Base-by-base conservation (phyloP, 2,888 invertebrate genomes). In the Thera britannica region DNA sequence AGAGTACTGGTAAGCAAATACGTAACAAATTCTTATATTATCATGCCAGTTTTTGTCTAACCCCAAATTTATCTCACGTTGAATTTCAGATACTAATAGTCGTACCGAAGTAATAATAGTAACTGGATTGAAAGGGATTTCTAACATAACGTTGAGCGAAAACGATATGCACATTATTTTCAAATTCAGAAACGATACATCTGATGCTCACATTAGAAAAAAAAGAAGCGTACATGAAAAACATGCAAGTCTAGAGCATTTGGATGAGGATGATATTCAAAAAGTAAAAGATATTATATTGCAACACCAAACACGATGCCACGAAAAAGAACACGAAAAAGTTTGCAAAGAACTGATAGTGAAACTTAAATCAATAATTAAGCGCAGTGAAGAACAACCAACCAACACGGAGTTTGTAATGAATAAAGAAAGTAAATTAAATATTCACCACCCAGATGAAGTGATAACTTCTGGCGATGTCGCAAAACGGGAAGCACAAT, bases 291-390 rank as follows among this genome's bases (percentile, higher is more conserved):
- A 89, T 69, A 79, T 90, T 1, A 84, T 93, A 65, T 72, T 82
- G 36, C 85, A 88, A 46, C 86, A 92, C 67, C 79, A 89, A n/a
- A 71, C 82, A 64, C 51, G 83, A 48, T 93, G 93, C 62, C 86
- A 83, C 35, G 75, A 85, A 48, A 79, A 85, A 54, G 81, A 80
- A 55, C 78, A 85, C 69, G 80, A 84, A 73, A 79, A 85, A 65
- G 76, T 86, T 46, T 93, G 93, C 62, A 86, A 85, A 77, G 80
- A 88, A 58, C 80, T 92, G 34, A 82, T 92, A 4, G 75, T 65
- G 23, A 85, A 89, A 75, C 71, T 93, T 4, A 83, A 85, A 75
- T 58, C 74, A 0, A 76, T 90, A 62, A 62, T 65, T 44, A 6
- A 34, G 3, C 49, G 57, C 51, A 62, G 61, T 65, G 65, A 71